Base-by-base conservation (phyloP, 2,113 vertebrate species). In the Etheostoma spectabile region DNA sequence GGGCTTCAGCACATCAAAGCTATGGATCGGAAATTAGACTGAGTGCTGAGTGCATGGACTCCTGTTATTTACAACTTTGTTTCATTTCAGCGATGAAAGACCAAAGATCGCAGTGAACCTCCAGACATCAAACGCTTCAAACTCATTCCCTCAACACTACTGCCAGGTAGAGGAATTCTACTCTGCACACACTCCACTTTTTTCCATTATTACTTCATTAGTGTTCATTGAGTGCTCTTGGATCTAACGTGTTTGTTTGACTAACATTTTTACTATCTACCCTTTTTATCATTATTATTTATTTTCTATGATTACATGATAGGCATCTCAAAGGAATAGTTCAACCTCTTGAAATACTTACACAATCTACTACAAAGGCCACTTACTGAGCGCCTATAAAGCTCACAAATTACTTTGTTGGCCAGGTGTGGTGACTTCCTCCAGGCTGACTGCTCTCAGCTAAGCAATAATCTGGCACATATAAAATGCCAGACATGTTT, bases 1-100 rank as follows among this genome's bases (percentile, higher is more conserved):
- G 56, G 81, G 52, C 59, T 75, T 69, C 65, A 27, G 78, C 80
- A 93, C 91, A 87, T 94, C 90, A 93, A 93, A 93, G 93, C 83
- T 21, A 35, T 3, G n/a, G 77, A 74, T 85, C 68, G 84, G 89
- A 91, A 93, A 93, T 91, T 71, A 86, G 82, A 61, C 80, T n/a
- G 51, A 83, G 71, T 33, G 70, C 83, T 38, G 74, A 86, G 62
- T 83, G 59, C 45, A 18, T 15, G 65, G 56, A 68, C 82, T 61
- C 80, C 79, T 75, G 85, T 86, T 78, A 75, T 93, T 92, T 92
- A 92, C 83, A 89, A 88, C 86, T 85, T 79, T 79, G 64, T 85
- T 82, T 87, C 75, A 84, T 90, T 89, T 73, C 65, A 85, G 84
- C 22, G 80, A 88, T 91, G 91, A 93, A 90, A 92, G 86, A 61